Evolutionary conservation across 1,140 invertebrate genomes (phyloP).

Genomic region (Drosophila arawakana): DNA sequence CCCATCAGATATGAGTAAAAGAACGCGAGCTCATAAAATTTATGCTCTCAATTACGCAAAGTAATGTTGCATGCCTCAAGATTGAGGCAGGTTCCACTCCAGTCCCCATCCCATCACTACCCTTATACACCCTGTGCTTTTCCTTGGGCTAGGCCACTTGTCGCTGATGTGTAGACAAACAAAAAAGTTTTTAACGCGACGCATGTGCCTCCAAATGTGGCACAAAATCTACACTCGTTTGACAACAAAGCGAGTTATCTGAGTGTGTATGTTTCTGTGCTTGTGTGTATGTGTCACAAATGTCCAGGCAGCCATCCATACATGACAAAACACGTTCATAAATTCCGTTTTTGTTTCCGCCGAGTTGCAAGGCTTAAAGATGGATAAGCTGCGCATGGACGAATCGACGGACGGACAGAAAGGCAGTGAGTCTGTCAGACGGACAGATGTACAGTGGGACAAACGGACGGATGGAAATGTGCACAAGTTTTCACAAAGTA

Average conservation of each 20-base stretch:
- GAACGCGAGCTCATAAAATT: constrained; percentile 49
- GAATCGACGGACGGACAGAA: not conserved
- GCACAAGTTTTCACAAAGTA: constrained; percentile 66
- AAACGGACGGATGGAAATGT: constrained; percentile 35
- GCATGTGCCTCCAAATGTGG: constrained; percentile 31
- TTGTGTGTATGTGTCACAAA: not conserved
- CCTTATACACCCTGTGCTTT: not conserved
- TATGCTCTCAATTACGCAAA: constrained; percentile 62
- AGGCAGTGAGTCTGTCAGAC: not conserved
- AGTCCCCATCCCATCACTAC: not conserved
- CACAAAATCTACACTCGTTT: not conserved
- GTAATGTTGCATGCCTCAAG: constrained; percentile 49
- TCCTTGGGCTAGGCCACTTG: constrained; percentile 17
- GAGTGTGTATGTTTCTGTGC: not conserved
- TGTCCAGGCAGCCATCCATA: constrained; percentile 47
- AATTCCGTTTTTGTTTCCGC: constrained; percentile 60
- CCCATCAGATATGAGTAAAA: constrained; percentile 35
- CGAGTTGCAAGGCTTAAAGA: constrained; percentile 55
- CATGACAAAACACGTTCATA: constrained; percentile 63
- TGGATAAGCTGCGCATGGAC: constrained; percentile 42
- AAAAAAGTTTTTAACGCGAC: constrained; percentile 27
- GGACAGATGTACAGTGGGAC: not conserved
- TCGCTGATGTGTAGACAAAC: constrained; percentile 36
- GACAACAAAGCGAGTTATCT: constrained; percentile 21
- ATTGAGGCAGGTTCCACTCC: not conserved